These are phyloP conservation scores for Calephelis virginiensis DNA, from an alignment of 1,140 invertebrate species.

Conservation along the genomic window DNA sequence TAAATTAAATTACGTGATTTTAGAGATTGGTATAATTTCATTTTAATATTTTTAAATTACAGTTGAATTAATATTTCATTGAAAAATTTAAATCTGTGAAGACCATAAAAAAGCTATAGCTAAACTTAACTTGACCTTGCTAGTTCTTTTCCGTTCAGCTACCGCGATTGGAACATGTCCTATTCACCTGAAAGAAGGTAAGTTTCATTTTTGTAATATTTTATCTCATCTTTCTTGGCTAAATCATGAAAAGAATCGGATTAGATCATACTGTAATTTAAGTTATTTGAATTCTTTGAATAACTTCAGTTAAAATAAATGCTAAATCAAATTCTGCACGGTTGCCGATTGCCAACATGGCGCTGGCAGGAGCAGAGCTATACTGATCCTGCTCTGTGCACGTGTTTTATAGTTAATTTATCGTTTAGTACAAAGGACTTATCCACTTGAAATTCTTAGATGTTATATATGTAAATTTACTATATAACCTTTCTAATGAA, in stretches of 20 bases:
- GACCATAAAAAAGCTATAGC: slow-evolving; percentile 57
- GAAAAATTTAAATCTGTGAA: slow-evolving; percentile 39
- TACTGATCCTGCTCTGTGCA: slow-evolving; percentile 59
- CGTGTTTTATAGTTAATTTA: slow-evolving; percentile 58
- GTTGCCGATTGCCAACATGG: slow-evolving; percentile 85
- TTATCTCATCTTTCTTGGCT: slow-evolving; percentile 16
- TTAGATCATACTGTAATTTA: background rate
- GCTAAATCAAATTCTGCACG: slow-evolving; percentile 38
- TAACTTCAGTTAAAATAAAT: slow-evolving; percentile 23
- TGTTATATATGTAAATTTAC: background rate
- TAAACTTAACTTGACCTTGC: slow-evolving; percentile 77
- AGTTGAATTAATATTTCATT: slow-evolving; percentile 27
- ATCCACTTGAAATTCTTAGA: background rate
- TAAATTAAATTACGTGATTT: slow-evolving; percentile 34
- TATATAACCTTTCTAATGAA: slow-evolving; percentile 18
- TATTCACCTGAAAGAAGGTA: slow-evolving; percentile 86
- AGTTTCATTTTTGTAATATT: slow-evolving; percentile 73
- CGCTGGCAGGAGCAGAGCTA: slow-evolving; percentile 77
- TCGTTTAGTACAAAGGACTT: background rate
- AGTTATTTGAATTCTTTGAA: background rate
- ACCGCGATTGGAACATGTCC: slow-evolving; percentile 87
- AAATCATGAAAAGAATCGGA: background rate
- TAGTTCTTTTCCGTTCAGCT: slow-evolving; percentile 85
- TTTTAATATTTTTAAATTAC: slow-evolving; percentile 34
- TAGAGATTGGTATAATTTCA: slow-evolving; percentile 52